Evolutionary conservation across 2,113 vertebrate species (phyloP).

Genomic region (Stomatorhinus ivindoensis): DNA sequence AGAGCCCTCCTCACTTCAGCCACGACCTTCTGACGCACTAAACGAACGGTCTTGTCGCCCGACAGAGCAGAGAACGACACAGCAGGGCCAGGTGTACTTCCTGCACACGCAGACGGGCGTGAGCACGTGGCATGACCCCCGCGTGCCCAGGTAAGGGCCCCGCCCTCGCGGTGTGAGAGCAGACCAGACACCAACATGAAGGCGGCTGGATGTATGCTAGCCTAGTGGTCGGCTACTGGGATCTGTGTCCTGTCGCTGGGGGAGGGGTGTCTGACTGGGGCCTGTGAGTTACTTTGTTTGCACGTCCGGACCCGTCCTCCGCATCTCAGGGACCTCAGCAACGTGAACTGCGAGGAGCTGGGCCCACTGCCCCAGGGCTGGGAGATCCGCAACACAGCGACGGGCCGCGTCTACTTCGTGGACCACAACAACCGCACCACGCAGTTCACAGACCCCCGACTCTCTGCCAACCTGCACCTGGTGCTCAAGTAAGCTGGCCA

Average conservation of each 20-base stretch:
- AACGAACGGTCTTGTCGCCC: not conserved
- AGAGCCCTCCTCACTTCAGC: not conserved
- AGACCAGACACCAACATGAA: not conserved
- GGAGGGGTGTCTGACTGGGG: too few relatives aligned
- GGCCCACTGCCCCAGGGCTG: conserved; percentile 93
- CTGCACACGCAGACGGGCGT: conserved; percentile 93
- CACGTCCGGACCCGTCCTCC: conserved; percentile 50
- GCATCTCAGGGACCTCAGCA: conserved; percentile 82
- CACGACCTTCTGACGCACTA: not conserved
- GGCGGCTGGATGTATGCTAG: not conserved
- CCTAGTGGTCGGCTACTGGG: too few relatives aligned
- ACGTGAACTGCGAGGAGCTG: conserved; percentile 97
- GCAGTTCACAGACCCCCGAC: conserved; percentile 90
- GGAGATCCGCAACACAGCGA: conserved; percentile 96
- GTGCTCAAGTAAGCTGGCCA: conserved; percentile 80
- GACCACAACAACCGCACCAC: conserved; percentile 98
- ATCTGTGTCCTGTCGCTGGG: too few relatives aligned
- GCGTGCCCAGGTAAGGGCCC: conserved; percentile 79
- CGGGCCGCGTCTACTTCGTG: conserved; percentile 94
- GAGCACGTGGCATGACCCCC: conserved; percentile 93
- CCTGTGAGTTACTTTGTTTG: conserved; percentile 45
- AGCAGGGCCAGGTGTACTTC: conserved; percentile 94
- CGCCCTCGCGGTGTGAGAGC: not conserved
- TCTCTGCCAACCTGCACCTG: conserved; percentile 90
- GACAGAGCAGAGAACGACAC: conserved; percentile 91